Base-by-base conservation (phyloP, 2,113 vertebrate genomes). In the Cricetomys ansorgei region DNA sequence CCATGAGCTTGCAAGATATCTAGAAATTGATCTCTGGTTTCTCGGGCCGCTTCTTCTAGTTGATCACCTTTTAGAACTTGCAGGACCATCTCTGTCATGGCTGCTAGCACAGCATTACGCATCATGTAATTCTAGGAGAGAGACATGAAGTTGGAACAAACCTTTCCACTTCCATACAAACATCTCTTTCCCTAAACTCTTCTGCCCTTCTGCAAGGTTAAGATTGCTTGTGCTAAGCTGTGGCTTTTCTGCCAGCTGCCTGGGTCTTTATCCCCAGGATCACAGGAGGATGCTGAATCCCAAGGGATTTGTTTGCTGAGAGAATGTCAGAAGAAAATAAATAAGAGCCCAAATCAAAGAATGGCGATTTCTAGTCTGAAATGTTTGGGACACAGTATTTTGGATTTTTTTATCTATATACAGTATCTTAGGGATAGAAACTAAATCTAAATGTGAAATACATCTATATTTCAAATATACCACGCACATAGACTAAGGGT, bases 21-120 rank as follows among this genome's bases (percentile, higher is more conserved):
- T 89, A 99, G 98, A 98, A 99, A 99, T 84, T 99, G 98, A 97
- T 99, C 99, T 34, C 99, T 98, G 86, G 99, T 99, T 0, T 98
- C 98, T 95, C 99, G 99, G 13, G 99, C 99, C 0, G 98, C 95
- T 29, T 99, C 99, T 4, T 99, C 99, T 21, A 99, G 98, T 4
- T 99, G 97, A 53, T 99, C 99, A 0, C 99, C 99, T 3, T 98
- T 99, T 80, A 99, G 98, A 77, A 99, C 99, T 40, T 99, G 98
- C 4, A 99, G 95, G 27, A 99, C 97, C 91, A 99, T 98, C 94
- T 99, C 99, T 1, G 99, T 98, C 97, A 99, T 98, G 9, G 99
- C 99, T 0, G 98, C 98, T 31, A 99, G 99, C 90, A 99, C 96
- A 0, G 99, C 99, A 31, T 99, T 99, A 70, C 99, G 99, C 99